These are phyloP conservation scores for Lasiurus borealis DNA, from an alignment of 2,113 vertebrate genomes.

Conservation along the genomic window DNA sequence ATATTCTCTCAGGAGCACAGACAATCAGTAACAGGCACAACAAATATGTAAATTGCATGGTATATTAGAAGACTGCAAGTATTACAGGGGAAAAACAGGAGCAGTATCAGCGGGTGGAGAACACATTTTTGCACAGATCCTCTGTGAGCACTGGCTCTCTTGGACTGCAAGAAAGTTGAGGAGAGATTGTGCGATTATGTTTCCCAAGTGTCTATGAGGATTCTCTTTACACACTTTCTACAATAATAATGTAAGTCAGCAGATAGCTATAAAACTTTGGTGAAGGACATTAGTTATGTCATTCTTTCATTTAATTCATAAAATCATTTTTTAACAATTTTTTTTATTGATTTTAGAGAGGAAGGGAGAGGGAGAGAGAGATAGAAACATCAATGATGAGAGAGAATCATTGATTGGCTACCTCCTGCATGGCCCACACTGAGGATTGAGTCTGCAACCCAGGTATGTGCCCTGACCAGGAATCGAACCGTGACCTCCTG, in stretches of 20 bases:
- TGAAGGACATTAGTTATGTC: background rate
- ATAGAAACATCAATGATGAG: no score
- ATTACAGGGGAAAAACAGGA: background rate
- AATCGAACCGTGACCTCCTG: no score
- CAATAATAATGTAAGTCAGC: background rate
- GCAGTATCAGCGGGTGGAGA: no score
- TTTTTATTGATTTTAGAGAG: no score
- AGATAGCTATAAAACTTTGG: background rate
- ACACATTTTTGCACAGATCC: background rate
- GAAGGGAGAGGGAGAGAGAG: no score
- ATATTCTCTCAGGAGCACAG: background rate
- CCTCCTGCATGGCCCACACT: no score
- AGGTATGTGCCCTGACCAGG: no score
- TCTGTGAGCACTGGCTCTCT: background rate
- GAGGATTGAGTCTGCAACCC: no score
- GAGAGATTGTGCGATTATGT: background rate
- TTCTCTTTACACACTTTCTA: background rate
- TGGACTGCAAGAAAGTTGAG: background rate
- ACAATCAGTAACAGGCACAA: background rate
- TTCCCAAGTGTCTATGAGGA: background rate
- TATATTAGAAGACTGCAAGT: background rate
- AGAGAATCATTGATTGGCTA: no score
- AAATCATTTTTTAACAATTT: background rate
- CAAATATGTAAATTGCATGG: background rate
- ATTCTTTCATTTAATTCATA: background rate